phyloP scores from a whole-genome alignment of 2,888 invertebrate genomes.

The Catocala nupta region DNA sequence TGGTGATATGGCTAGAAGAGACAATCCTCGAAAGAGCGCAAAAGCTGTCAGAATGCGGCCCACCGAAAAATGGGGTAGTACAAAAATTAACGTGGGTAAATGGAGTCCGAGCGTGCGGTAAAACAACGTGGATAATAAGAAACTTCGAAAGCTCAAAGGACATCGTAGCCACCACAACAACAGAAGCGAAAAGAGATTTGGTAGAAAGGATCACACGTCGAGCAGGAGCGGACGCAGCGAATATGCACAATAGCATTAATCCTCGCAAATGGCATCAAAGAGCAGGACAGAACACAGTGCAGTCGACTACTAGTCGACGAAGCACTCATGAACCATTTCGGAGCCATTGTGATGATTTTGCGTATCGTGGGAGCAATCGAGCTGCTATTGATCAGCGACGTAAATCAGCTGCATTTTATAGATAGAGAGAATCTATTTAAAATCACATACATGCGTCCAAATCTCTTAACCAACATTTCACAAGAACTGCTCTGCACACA shows the following conservation, averaged over 20 bases:
- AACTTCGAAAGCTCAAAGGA: constrained; percentile 4
- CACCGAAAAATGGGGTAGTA: no score
- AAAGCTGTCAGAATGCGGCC: no score
- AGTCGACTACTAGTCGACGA: constrained; percentile 34
- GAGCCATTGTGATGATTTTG: no score
- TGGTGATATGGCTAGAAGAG: no score
- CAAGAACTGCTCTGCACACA: constrained; percentile 31
- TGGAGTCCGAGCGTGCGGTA: constrained; percentile 20
- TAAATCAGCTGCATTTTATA: constrained; percentile 47
- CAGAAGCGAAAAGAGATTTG: constrained; percentile 1
- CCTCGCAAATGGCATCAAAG: constrained; percentile 27
- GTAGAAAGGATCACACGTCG: neutral
- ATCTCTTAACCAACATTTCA: constrained; percentile 10
- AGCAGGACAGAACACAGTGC: constrained; percentile 2
- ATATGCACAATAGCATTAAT: constrained; percentile 37
- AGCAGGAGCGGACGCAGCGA: neutral
- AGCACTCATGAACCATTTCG: no score
- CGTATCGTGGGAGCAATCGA: constrained; percentile 15
- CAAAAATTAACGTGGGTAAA: constrained; percentile 11
- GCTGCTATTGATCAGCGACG: constrained; percentile 40
- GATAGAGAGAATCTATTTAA: constrained; percentile 42
- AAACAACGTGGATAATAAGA: constrained; percentile 30
- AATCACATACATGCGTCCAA: constrained; percentile 25
- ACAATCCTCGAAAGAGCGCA: no score
- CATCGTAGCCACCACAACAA: no score